phyloP scores from a whole-genome alignment of 2,113 vertebrate species.

The Bostrychus sinensis region DNA sequence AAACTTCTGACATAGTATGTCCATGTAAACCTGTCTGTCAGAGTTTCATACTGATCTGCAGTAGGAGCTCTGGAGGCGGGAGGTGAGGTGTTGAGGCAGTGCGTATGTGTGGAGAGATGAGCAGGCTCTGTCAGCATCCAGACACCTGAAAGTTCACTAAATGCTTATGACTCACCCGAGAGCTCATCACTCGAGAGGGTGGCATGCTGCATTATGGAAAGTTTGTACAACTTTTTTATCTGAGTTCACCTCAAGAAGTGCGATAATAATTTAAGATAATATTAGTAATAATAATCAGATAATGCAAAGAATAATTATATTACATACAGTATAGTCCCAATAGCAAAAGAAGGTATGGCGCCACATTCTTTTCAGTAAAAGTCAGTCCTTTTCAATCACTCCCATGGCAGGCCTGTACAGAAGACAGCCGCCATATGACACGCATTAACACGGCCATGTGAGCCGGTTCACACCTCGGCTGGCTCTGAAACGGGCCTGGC shows the following conservation, averaged over 20 bases:
- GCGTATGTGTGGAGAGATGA: conserved; percentile 37
- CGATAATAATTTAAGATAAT: too few relatives aligned
- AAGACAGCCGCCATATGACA: conserved; percentile 8
- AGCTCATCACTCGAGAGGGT: conserved; percentile 3
- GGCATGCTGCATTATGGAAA: not conserved
- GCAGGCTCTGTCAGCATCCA: conserved; percentile 53
- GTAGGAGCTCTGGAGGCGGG: conserved; percentile 25
- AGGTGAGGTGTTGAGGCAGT: conserved; percentile 42
- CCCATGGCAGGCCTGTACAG: not conserved
- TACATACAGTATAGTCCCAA: too few relatives aligned
- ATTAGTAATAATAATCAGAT: too few relatives aligned
- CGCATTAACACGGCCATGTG: not conserved
- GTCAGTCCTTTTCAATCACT: too few relatives aligned
- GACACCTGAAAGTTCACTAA: conserved; percentile 46
- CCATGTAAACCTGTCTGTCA: not conserved
- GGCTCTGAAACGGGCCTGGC: not conserved
- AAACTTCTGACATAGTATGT: too few relatives aligned
- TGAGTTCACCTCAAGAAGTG: too few relatives aligned
- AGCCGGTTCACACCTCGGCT: conserved; percentile 16
- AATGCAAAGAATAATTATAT: too few relatives aligned
- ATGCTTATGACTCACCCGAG: conserved; percentile 51
- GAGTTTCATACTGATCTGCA: conserved; percentile 5
- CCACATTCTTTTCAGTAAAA: not conserved
- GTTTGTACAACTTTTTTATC: too few relatives aligned
- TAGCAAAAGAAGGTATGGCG: too few relatives aligned